phyloP scores from a whole-genome alignment of 2,888 invertebrate genomes.

The Ectemnius cavifrons region DNA sequence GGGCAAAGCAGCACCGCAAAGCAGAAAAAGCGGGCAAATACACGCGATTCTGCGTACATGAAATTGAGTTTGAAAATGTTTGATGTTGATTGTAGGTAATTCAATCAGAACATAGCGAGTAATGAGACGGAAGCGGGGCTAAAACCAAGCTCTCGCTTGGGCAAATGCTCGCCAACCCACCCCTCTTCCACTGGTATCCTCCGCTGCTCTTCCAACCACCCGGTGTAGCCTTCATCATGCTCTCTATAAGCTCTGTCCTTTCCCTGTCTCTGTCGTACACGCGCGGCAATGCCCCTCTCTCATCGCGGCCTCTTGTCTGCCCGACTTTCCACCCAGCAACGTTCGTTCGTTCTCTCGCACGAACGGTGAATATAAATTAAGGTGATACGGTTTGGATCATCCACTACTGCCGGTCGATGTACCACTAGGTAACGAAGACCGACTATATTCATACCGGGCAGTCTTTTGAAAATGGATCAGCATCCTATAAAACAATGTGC shows the following conservation, averaged over 20 bases:
- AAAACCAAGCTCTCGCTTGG: constrained; percentile 66
- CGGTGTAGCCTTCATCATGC: background rate
- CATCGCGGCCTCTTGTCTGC: constrained; percentile 53
- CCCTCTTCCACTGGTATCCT: constrained; percentile 40
- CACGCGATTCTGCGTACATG: constrained; percentile 59
- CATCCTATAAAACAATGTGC: background rate
- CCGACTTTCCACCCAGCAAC: constrained; percentile 63
- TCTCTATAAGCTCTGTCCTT: constrained; percentile 20
- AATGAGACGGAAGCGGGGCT: constrained; percentile 74
- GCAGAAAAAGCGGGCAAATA: constrained; percentile 60
- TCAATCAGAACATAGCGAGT: constrained; percentile 71
- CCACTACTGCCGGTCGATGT: constrained; percentile 54
- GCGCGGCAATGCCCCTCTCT: constrained; percentile 46
- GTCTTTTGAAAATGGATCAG: constrained; percentile 61
- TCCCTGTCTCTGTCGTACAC: constrained; percentile 34
- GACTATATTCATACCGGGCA: constrained; percentile 61
- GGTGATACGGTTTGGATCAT: constrained; percentile 71
- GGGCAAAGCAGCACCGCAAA: constrained; percentile 54
- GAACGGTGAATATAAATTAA: constrained; percentile 71
- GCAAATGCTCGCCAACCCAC: constrained; percentile 67
- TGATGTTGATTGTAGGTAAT: constrained; percentile 75
- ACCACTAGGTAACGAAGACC: constrained; percentile 57
- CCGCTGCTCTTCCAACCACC: constrained; percentile 13
- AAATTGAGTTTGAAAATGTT: constrained; percentile 75
- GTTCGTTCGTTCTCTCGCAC: constrained; percentile 58